A percentile compares a stretch with the other conserved stretches of the same genome.
phyloP scores from a whole-genome alignment of 1,140 invertebrate genomes.

The Ceratosolen solmsi region DNA sequence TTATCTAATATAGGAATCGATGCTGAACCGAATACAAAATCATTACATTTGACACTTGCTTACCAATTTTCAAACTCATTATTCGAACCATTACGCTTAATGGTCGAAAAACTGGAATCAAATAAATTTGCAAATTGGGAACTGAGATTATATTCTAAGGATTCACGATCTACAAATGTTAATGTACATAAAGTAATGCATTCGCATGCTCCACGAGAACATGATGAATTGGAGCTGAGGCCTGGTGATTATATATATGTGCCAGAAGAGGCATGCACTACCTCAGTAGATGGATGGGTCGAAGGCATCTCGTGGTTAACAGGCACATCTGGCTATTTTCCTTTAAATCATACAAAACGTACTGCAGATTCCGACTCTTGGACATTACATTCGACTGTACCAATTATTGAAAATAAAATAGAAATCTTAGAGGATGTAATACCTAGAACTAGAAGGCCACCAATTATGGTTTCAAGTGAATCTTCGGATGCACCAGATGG shows the following conservation, averaged over 20 bases:
- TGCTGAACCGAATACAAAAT: constrained; percentile 84
- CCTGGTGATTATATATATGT: constrained; percentile 91
- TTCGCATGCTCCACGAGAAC: constrained; percentile 82
- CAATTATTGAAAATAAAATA: constrained; percentile 71
- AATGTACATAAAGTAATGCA: constrained; percentile 88
- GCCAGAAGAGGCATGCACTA: constrained; percentile 80
- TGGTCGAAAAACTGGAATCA: constrained; percentile 82
- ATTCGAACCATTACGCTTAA: constrained; percentile 81
- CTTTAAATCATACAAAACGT: constrained; percentile 85
- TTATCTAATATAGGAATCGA: constrained; percentile 81
- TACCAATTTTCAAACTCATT: constrained; percentile 87
- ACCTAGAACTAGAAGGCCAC: constrained; percentile 63
- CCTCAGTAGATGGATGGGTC: constrained; percentile 88
- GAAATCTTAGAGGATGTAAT: constrained; percentile 61
- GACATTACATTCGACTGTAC: constrained; percentile 85
- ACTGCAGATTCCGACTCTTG: constrained; percentile 92
- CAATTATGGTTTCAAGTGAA: constrained; percentile 70
- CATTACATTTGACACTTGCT: constrained; percentile 88
- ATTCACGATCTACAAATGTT: constrained; percentile 79
- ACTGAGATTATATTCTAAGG: constrained; percentile 88
- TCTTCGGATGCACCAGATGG: constrained; percentile 73
- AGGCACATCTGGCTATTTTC: constrained; percentile 84
- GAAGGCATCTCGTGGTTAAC: constrained; percentile 91
- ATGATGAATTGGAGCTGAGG: constrained; percentile 88
- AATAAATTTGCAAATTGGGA: constrained; percentile 84